phyloP scores from a whole-genome alignment of 2,797 vertebrate species.

The Periophthalmus magnuspinnatus region DNA sequence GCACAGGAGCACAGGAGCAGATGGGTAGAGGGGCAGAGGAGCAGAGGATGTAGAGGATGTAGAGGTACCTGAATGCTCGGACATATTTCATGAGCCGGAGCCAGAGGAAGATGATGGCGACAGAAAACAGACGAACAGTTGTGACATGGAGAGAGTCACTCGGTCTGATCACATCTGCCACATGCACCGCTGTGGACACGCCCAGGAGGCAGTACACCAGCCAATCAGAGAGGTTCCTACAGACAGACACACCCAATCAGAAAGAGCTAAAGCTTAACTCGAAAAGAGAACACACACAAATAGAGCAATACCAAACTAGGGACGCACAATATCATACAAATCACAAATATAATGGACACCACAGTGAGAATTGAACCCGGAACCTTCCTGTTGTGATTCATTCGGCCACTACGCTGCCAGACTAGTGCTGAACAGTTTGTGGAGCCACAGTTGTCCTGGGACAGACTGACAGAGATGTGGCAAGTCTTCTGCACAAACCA shows the following conservation, averaged over 20 bases:
- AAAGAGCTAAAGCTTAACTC: too few relatives aligned
- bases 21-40: not conserved
- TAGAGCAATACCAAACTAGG: too few relatives aligned
- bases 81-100: conserved; percentile 76
- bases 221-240: conserved; percentile 76
- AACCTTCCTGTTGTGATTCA: too few relatives aligned
- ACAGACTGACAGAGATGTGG: too few relatives aligned
- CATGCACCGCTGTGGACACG: conserved; percentile 57
- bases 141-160: conserved; percentile 28
- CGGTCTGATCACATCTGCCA: conserved; percentile 54
- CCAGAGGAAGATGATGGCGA: conserved; percentile 74
- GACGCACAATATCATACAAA: too few relatives aligned
- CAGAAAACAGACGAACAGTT: conserved; percentile 67
- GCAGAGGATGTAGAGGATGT: not conserved
- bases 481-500: too few relatives aligned
- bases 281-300: too few relatives aligned
- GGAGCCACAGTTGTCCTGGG: too few relatives aligned
- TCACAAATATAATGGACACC: too few relatives aligned
- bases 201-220: conserved; percentile 67
- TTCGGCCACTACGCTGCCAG: too few relatives aligned
- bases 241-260: conserved; percentile 3
- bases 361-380: too few relatives aligned
- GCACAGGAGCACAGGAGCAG: not conserved
- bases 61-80: conserved; percentile 69
- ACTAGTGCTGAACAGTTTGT: too few relatives aligned